phyloP scores from a whole-genome alignment of 2,797 vertebrate species.

The Gymnopithys bicolor region DNA sequence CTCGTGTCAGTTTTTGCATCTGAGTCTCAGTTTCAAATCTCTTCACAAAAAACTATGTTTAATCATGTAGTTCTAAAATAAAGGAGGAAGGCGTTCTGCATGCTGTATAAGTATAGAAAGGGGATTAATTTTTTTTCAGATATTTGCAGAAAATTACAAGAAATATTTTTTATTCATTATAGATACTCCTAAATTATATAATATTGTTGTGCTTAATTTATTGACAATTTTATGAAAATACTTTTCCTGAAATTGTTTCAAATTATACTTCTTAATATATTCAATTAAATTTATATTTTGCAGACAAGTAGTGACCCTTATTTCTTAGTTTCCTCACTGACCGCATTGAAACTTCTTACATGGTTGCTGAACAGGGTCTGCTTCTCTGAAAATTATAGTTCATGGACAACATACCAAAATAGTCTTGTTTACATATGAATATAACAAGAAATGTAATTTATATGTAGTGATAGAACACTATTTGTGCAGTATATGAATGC shows the following conservation, averaged over 20 bases:
- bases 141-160: neutral
- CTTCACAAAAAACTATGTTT: neutral
- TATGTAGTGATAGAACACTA: neutral
- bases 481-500: neutral
- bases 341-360: neutral
- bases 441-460: neutral
- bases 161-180: neutral
- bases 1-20: constrained; percentile 1
- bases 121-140: neutral
- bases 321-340: neutral
- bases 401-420: neutral
- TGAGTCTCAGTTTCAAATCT: neutral
- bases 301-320: neutral
- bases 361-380: neutral
- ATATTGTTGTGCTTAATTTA: neutral
- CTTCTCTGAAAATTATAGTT: neutral
- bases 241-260: neutral
- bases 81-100: neutral
- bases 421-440: neutral
- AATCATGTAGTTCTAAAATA: neutral
- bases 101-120: neutral
- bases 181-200: neutral
- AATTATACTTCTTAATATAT: neutral
- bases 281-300: neutral
- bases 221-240: neutral